A percentile compares a stretch with the other conserved stretches of the same genome.
phyloP scores from a whole-genome alignment of 2,888 invertebrate species.

The Chromoteleia sp. region DNA sequence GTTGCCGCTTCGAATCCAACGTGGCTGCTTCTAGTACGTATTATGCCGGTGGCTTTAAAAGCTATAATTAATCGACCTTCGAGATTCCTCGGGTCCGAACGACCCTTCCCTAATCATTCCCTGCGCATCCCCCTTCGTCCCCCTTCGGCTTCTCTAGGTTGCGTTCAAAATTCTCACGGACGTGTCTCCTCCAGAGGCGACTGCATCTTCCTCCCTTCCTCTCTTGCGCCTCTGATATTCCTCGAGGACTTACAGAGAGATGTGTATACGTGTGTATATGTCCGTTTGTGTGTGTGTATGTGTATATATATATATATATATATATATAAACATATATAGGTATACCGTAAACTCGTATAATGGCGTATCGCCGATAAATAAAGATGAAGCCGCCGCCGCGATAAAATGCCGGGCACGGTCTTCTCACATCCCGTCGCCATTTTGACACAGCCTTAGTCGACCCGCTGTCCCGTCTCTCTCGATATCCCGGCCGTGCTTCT shows the following conservation, averaged over 20 bases:
- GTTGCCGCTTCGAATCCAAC: slow-evolving; percentile 4
- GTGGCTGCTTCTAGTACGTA: slow-evolving; percentile 32
- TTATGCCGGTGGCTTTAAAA: slow-evolving; percentile 51
- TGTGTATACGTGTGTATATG: too few relatives aligned
- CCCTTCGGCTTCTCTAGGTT: slow-evolving; percentile 30
- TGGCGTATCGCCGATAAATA: slow-evolving; percentile 79
- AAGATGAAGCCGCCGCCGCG: slow-evolving; percentile 78
- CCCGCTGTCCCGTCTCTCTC: slow-evolving; percentile 48
- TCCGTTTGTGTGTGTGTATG: too few relatives aligned
- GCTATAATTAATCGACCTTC: slow-evolving; percentile 70
- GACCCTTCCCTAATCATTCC: slow-evolving; percentile 29
- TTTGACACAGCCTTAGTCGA: slow-evolving; percentile 65
- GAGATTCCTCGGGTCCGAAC: slow-evolving; percentile 50
- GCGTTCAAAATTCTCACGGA: slow-evolving; percentile 66
- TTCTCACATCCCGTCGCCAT: slow-evolving; percentile 71
- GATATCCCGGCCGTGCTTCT: slow-evolving; percentile 48
- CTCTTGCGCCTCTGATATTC: slow-evolving; percentile 61
- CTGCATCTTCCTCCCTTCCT: slow-evolving; percentile 29
- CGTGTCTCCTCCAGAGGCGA: slow-evolving; percentile 55
- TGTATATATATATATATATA: too few relatives aligned
- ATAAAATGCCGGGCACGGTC: slow-evolving; percentile 79
- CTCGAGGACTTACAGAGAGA: slow-evolving; percentile 51
- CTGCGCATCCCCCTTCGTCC: slow-evolving; percentile 6
- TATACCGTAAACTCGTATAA: slow-evolving; percentile 74
- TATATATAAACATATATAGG: slow-evolving; percentile 57